phyloP scores from a whole-genome alignment of 2,113 vertebrate genomes.

The Sander vitreus region DNA sequence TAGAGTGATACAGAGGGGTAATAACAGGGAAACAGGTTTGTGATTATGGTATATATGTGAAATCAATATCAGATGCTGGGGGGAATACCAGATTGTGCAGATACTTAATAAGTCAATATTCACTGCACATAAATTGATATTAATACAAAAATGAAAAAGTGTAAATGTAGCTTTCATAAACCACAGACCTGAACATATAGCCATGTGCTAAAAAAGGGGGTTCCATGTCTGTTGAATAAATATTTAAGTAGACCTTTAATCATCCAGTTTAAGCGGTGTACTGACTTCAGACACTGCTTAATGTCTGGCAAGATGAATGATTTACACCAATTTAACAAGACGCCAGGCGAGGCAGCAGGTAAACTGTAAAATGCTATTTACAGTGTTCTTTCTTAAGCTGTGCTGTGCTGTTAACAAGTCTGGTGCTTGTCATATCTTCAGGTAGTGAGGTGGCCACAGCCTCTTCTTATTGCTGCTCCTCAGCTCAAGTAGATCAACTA shows the following conservation, averaged over 20 bases:
- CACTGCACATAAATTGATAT: background rate
- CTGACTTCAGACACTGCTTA: background rate
- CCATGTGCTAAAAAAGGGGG: background rate
- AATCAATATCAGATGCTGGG: constrained; percentile 10
- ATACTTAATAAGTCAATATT: background rate
- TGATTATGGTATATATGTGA: background rate
- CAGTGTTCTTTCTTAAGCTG: constrained; percentile 7
- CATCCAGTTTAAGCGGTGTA: background rate
- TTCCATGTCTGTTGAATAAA: background rate
- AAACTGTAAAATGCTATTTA: constrained; percentile 17
- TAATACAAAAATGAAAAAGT: background rate
- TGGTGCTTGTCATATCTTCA: constrained; percentile 23
- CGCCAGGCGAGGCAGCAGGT: constrained; percentile 1
- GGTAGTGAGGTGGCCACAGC: constrained; percentile 35
- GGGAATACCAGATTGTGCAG: background rate
- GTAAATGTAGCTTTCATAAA: background rate
- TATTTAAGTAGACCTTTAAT: background rate
- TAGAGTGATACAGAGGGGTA: background rate
- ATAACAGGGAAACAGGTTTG: background rate
- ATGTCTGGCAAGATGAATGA: constrained; percentile 15
- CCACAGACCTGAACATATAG: background rate
- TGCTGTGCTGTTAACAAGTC: constrained; percentile 21
- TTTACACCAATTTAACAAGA: background rate
- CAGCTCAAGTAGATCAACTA: constrained; percentile 33
- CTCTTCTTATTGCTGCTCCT: constrained; percentile 3